These are phyloP conservation scores for Cherax quadricarinatus DNA, from an alignment of 1,140 invertebrate genomes.

Conservation along the genomic window DNA sequence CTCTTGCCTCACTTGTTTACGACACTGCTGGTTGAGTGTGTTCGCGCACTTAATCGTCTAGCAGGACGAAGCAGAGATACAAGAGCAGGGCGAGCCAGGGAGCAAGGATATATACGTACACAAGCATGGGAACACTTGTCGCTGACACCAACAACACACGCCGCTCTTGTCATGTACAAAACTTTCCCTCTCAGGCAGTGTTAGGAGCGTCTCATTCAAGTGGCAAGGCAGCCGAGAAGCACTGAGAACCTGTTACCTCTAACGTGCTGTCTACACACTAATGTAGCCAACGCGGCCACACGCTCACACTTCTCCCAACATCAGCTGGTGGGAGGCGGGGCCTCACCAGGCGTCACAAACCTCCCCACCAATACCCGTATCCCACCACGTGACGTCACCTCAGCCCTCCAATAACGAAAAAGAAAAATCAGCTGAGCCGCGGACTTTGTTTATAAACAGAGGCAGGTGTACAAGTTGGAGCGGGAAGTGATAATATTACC, in stretches of 20 bases:
- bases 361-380: constrained; percentile 15
- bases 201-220: neutral
- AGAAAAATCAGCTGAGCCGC: constrained; percentile 56
- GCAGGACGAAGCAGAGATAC: constrained; percentile 51
- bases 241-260: constrained; percentile 35
- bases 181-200: neutral
- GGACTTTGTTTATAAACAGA: constrained; percentile 52
- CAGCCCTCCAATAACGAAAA: constrained; percentile 20
- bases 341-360: constrained; percentile 30
- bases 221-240: neutral
- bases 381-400: constrained; percentile 36
- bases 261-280: constrained; percentile 43
- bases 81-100: constrained; percentile 45
- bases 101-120: constrained; percentile 34
- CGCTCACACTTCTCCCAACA: constrained; percentile 39
- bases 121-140: constrained; percentile 12
- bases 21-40: neutral
- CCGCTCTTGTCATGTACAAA: neutral
- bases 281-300: constrained; percentile 22
- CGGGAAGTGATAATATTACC: neutral
- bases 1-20: neutral
- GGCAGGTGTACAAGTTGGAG: constrained; percentile 5
- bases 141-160: neutral
- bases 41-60: constrained; percentile 25
- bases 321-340: constrained; percentile 47